Evolutionary conservation across 2,797 vertebrate species (phyloP).

Genomic region (Poecilia picta): DNA sequence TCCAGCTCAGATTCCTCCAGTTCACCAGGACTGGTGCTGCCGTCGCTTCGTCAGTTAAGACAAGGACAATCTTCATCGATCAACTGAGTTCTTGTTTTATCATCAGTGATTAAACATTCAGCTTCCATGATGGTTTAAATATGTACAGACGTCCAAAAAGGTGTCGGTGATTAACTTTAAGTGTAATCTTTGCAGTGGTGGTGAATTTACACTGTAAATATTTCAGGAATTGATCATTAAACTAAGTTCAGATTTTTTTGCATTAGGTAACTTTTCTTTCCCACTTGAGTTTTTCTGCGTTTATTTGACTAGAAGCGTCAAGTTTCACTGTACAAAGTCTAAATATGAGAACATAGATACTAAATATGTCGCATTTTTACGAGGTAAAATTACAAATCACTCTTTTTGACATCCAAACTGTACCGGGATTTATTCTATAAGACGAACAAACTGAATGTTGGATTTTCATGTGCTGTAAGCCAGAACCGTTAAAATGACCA

Average conservation of each 20-base stretch:
- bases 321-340: neutral
- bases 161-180: neutral
- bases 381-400: neutral
- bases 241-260: conserved; percentile 7
- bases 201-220: conserved; percentile 29
- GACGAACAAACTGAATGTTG: neutral
- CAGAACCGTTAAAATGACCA: neutral
- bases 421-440: neutral
- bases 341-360: neutral
- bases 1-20: conserved; percentile 32
- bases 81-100: neutral
- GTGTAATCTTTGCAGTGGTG: conserved; percentile 16
- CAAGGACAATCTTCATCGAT: neutral
- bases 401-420: neutral
- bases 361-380: neutral
- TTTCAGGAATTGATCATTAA: conserved; percentile 23
- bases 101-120: conserved; percentile 5
- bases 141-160: conserved; percentile 20
- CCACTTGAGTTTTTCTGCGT: neutral
- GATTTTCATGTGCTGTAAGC: neutral
- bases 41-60: neutral
- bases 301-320: neutral
- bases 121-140: conserved; percentile 6
- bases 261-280: neutral
- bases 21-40: neutral